Percentiles rank a stretch among this genome's conserved stretches.
Conservation (phyloP, 2,888 invertebrate species). For the Synanthedon formicaeformis region DNA sequence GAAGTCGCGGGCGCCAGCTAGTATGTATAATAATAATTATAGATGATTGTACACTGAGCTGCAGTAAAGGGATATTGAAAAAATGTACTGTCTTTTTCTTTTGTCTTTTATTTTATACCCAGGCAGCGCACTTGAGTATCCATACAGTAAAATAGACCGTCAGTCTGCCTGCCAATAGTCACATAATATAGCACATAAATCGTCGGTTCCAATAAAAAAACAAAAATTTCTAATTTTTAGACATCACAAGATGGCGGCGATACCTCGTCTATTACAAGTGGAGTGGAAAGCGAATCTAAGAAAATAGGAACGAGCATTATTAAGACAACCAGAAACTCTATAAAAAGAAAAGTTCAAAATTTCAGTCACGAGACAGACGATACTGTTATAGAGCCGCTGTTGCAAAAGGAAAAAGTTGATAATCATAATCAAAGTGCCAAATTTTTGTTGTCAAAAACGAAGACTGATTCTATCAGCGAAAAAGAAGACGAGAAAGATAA, state of each 20-base stretch:
- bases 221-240: slow-evolving; percentile 28
- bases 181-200: too few species aligned
- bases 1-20: too few species aligned
- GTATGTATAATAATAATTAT: too few species aligned
- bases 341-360: slow-evolving; percentile 48
- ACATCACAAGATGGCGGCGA: slow-evolving; percentile 57
- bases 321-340: slow-evolving; percentile 55
- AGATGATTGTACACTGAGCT: too few species aligned
- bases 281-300: slow-evolving; percentile 50
- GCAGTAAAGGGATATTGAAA: too few species aligned
- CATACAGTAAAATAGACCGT: too few species aligned
- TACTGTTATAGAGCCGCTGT: slow-evolving; percentile 51
- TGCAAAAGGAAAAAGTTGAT: slow-evolving; percentile 41
- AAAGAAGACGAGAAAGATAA: slow-evolving; percentile 26
- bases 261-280: slow-evolving; percentile 48
- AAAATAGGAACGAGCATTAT: slow-evolving; percentile 51
- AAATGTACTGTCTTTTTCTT: too few species aligned
- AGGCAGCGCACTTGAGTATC: too few species aligned
- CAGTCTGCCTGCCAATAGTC: too few species aligned
- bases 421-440: slow-evolving; percentile 48
- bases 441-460: slow-evolving; percentile 41
- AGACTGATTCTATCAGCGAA: slow-evolving; percentile 42
- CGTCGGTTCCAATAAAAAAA: too few species aligned
- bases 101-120: too few species aligned
- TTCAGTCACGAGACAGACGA: slow-evolving; percentile 53